Base-by-base conservation (phyloP, 2,888 invertebrate genomes). In the Nysson spinosus region DNA sequence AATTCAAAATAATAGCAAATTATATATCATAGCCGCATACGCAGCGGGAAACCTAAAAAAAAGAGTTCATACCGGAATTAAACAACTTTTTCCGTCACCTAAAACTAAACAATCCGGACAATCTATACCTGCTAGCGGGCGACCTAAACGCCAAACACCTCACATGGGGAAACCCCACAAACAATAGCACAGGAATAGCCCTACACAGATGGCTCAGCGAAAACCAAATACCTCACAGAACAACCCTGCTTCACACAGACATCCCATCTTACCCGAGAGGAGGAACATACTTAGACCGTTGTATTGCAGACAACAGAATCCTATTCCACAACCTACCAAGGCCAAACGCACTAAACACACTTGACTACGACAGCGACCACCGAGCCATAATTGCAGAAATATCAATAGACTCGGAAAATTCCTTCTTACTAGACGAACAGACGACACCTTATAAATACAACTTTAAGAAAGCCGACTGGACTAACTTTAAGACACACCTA, bases 311-410 rank as follows among this genome's bases (percentile, higher is more conserved):
- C n/a, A 32, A 14, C 4, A 17, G 52, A 26, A 12, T 54, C 0
- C 19, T 35, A 35, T 35, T 43, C 14, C 35, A 17, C 7, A n/a
- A 26, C n/a, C 5, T 17, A 1, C 30, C 9, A 2, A 35, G 16
- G 9, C 26, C 9, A 14, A 35, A 35, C 6, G n/a, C 0, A 7
- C 5, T 11, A 7, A n/a, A 19, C 4, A 2, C 28, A 9, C 7
- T 30, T 1, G 7, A 28, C 0, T 40, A 40, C 12, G 56, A 49
- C 14, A 47, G 47, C 7, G 49, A 56, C 14, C 49, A 56, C n/a
- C 9, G 47, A 24, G 56, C 49, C 0, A 16, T 32, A 0, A 4
- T 9, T 9, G 24, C 42, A n/a, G 7, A n/a, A 6, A 12, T 40
- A 1, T 24, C 47, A 1, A 20, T 42, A 2, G 1, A 22, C 1